Evolutionary conservation across 2,888 invertebrate species (phyloP).

Genomic region (Ptilodon capucinus): DNA sequence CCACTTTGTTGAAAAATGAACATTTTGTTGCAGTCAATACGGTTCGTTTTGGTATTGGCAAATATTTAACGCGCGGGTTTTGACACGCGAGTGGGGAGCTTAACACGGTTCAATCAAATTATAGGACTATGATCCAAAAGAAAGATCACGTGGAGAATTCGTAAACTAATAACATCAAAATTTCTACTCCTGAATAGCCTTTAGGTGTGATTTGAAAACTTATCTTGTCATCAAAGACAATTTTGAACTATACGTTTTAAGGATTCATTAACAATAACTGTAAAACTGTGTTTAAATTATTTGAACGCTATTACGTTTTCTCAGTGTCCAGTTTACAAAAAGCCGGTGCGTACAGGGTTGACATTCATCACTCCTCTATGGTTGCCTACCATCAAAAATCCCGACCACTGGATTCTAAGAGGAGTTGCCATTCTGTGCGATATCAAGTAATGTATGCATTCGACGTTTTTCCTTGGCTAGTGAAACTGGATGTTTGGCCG

Average conservation of each 20-base stretch:
- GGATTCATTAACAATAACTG: neutral
- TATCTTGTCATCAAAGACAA: too few species aligned
- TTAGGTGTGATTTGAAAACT: too few species aligned
- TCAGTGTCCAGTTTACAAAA: conserved; percentile 95
- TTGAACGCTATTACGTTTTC: neutral
- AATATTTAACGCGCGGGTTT: too few species aligned
- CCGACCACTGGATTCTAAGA: conserved; percentile 93
- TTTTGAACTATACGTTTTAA: neutral
- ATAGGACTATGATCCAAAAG: too few species aligned
- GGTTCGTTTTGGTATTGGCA: too few species aligned
- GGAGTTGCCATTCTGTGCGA: conserved; percentile 95
- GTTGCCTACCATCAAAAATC: conserved; percentile 85
- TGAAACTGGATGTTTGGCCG: neutral
- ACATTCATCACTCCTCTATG: conserved; percentile 91
- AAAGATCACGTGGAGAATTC: too few species aligned
- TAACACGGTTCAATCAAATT: too few species aligned
- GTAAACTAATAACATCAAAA: too few species aligned
- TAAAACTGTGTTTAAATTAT: neutral
- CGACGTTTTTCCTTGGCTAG: neutral
- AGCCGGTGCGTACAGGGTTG: conserved; percentile 90
- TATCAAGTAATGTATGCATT: conserved; percentile 84
- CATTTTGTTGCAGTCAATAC: too few species aligned
- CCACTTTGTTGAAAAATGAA: too few species aligned
- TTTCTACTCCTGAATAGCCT: too few species aligned
- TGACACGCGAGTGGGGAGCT: too few species aligned